These are phyloP conservation scores for Lymantria dispar DNA, from an alignment of 2,888 invertebrate species.

Conservation along the genomic window DNA sequence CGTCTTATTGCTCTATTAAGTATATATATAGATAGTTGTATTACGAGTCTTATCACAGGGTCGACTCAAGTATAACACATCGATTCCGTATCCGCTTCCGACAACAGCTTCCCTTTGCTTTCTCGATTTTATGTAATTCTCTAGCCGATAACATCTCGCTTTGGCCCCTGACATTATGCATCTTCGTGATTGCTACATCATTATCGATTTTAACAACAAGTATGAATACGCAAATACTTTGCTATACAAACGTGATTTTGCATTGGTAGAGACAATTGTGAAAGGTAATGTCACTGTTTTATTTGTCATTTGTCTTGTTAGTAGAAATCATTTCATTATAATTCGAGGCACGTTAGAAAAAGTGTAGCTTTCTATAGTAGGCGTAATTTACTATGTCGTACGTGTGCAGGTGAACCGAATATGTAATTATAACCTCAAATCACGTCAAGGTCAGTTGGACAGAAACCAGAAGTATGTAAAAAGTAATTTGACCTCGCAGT, in stretches of 20 bases:
- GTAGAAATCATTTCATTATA: constrained; percentile 46
- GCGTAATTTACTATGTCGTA: constrained; percentile 45
- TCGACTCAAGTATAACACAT: constrained; percentile 53
- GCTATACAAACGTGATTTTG: constrained; percentile 28
- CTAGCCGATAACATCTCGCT: constrained; percentile 17
- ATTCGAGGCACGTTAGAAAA: constrained; percentile 67
- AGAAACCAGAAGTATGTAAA: constrained; percentile 66
- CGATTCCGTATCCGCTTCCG: constrained; percentile 76
- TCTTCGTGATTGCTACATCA: constrained; percentile 31
- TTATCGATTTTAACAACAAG: not conserved
- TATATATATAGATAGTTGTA: constrained; percentile 59
- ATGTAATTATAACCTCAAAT: constrained; percentile 67
- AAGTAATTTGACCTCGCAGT: constrained; percentile 64
- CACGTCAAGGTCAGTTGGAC: constrained; percentile 63
- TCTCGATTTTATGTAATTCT: constrained; percentile 62
- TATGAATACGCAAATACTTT: constrained; percentile 14
- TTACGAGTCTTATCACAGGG: constrained; percentile 66
- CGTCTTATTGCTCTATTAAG: constrained; percentile 52
- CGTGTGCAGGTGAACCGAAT: constrained; percentile 49
- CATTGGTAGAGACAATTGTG: constrained; percentile 47
- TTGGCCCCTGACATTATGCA: constrained; percentile 26
- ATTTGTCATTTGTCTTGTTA: constrained; percentile 32
- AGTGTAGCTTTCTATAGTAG: constrained; percentile 67
- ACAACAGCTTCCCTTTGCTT: constrained; percentile 57
- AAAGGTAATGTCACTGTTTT: constrained; percentile 36